Evolutionary conservation across 1,140 invertebrate species (phyloP).

Genomic region (Trachelipus rathkii): DNA sequence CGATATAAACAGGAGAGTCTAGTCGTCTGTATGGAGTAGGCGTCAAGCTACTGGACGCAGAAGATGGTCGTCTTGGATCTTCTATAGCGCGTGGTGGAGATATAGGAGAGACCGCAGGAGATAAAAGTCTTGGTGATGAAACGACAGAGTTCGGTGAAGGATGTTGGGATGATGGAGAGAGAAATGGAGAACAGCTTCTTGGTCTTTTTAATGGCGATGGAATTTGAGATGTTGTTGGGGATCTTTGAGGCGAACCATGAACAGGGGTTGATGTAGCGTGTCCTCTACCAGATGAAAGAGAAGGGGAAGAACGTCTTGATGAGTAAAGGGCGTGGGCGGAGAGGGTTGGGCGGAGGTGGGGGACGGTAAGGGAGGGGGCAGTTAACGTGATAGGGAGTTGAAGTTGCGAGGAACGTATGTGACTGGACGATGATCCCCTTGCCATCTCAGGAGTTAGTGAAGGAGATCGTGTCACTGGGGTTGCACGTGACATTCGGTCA

Average conservation of each 20-base stretch:
- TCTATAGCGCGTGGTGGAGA: constrained; percentile 50
- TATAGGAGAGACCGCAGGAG: constrained; percentile 47
- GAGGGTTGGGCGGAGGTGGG: constrained; percentile 34
- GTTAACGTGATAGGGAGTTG: constrained; percentile 21
- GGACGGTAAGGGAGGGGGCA: constrained; percentile 18
- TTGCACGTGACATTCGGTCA: constrained; percentile 50
- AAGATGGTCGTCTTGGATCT: constrained; percentile 54
- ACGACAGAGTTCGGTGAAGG: constrained; percentile 34
- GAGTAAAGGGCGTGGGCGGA: constrained; percentile 25
- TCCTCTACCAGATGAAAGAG: constrained; percentile 46
- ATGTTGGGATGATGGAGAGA: constrained; percentile 35
- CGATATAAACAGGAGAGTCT: constrained; percentile 51
- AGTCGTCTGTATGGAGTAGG: constrained; percentile 48
- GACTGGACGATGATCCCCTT: constrained; percentile 10
- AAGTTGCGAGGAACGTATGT: background rate
- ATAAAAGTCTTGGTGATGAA: constrained; percentile 35
- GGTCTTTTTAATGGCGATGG: constrained; percentile 41
- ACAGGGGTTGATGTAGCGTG: constrained; percentile 25
- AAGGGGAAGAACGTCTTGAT: constrained; percentile 27
- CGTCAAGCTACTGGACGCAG: constrained; percentile 50
- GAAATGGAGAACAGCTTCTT: constrained; percentile 45
- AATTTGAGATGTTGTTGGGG: constrained; percentile 26
- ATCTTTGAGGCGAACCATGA: constrained; percentile 21
- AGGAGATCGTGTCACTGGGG: constrained; percentile 34
- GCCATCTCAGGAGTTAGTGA: constrained; percentile 27